Percentiles rank a stretch among this genome's conserved stretches.
phyloP scores from a whole-genome alignment of 1,140 invertebrate genomes.

The Rhopalosiphum padi region DNA sequence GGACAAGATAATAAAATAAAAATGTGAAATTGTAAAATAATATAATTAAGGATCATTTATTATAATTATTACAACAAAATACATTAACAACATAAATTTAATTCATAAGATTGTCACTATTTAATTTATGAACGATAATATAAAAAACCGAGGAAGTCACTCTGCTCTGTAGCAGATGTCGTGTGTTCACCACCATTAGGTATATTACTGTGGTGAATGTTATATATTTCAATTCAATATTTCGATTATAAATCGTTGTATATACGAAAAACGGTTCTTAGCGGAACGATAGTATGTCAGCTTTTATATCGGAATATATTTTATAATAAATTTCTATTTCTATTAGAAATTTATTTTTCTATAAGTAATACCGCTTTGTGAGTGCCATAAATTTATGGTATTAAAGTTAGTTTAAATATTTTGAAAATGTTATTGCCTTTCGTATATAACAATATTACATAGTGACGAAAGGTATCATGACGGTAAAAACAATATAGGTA shows the following conservation, averaged over 20 bases:
- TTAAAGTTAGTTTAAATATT: too few species aligned
- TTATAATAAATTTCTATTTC: too few species aligned
- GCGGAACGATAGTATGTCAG: too few species aligned
- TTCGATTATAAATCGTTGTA: neutral
- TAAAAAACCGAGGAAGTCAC: neutral
- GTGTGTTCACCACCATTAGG: too few species aligned
- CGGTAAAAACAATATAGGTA: neutral
- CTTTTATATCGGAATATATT: too few species aligned
- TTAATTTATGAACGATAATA: neutral
- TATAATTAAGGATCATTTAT: slow-evolving; percentile 15
- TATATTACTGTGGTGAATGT: neutral
- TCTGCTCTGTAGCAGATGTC: neutral
- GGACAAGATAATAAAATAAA: slow-evolving; percentile 22
- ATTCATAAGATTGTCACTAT: neutral
- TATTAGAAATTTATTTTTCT: too few species aligned
- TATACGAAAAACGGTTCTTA: neutral
- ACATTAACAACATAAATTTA: neutral
- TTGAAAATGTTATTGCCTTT: too few species aligned
- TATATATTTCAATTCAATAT: neutral
- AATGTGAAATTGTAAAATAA: neutral
- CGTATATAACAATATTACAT: neutral
- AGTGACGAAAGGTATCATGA: neutral
- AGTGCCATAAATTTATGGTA: too few species aligned
- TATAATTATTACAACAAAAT: slow-evolving; percentile 13
- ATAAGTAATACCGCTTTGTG: too few species aligned